A percentile compares a stretch with the other conserved stretches of the same genome.
Evolutionary conservation across 1,140 invertebrate genomes (phyloP).

Genomic region (Callitettix versicolor): DNA sequence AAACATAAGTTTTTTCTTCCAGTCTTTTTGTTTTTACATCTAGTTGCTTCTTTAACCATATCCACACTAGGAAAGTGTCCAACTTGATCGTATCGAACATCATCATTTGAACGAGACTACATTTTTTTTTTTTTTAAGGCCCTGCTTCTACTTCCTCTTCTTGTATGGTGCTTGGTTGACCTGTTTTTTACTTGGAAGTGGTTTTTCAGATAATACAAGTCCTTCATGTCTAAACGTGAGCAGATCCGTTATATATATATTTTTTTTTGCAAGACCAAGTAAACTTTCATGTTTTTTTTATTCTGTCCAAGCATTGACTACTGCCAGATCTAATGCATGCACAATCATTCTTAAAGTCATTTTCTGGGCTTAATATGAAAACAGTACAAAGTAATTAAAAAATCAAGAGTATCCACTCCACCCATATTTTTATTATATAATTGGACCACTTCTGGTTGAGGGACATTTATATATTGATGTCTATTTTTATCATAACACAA

Average conservation of each 20-base stretch:
- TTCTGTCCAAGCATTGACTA: constrained; percentile 28
- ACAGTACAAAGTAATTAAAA: constrained; percentile 24
- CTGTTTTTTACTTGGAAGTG: background rate
- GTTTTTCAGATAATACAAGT: constrained; percentile 5
- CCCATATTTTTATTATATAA: constrained; percentile 30
- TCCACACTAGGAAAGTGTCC: constrained; percentile 15
- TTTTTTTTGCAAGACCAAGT: constrained; percentile 7
- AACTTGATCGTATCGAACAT: constrained; percentile 17
- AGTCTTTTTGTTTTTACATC: constrained; percentile 13
- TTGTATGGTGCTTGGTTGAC: constrained; percentile 8
- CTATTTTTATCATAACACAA: constrained; percentile 27
- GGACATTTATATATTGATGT: constrained; percentile 24
- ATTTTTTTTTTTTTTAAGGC: no score
- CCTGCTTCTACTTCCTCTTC: background rate
- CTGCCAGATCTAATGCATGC: constrained; percentile 25
- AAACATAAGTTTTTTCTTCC: constrained; percentile 12
- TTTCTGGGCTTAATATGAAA: constrained; percentile 26
- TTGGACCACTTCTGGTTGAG: constrained; percentile 24
- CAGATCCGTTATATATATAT: constrained; percentile 15
- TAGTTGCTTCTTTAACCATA: constrained; percentile 9
- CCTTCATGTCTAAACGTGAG: constrained; percentile 14
- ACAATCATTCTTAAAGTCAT: constrained; percentile 28
- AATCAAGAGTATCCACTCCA: constrained; percentile 29
- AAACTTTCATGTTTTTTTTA: constrained; percentile 23
- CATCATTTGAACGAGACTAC: constrained; percentile 4